These are phyloP conservation scores for Melanerpes formicivorus DNA, from an alignment of 2,113 vertebrate genomes.

Conservation along the genomic window DNA sequence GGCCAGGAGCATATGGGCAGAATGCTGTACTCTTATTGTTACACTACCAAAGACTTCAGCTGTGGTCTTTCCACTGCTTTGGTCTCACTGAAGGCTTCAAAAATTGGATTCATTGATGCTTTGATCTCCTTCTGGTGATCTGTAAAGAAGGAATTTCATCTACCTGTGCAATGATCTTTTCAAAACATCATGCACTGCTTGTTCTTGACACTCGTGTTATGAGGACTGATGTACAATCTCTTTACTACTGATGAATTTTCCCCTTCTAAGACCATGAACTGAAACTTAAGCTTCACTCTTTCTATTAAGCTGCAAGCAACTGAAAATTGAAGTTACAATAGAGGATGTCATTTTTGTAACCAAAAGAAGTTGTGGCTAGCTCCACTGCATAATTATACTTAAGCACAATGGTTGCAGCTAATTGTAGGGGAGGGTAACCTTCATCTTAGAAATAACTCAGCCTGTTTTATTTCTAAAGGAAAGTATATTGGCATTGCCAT, in stretches of 20 bases:
- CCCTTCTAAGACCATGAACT: not conserved
- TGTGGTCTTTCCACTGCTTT: not conserved
- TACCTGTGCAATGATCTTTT: slow-evolving; percentile 32
- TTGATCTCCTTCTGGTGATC: not conserved
- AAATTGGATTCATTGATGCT: not conserved
- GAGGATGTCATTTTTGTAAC: not conserved
- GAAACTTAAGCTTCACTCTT: not conserved
- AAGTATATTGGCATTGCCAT: not conserved
- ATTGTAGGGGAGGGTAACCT: not conserved
- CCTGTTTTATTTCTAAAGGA: not conserved
- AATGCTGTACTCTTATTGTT: not conserved
- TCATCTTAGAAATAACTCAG: not conserved
- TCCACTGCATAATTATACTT: not conserved
- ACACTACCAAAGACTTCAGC: not conserved
- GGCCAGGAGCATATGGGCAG: not conserved
- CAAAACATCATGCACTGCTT: slow-evolving; percentile 1
- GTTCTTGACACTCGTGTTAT: not conserved
- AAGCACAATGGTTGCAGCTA: not conserved
- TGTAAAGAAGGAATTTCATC: slow-evolving; percentile 16
- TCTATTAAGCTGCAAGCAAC: not conserved
- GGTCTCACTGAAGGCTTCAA: not conserved
- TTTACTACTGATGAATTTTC: slow-evolving; percentile 4
- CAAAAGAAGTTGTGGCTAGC: not conserved
- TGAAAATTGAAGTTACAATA: not conserved
- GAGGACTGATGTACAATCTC: not conserved